Conservation (phyloP, 2,797 vertebrate species). For the Ptychadena robeensis region DNA sequence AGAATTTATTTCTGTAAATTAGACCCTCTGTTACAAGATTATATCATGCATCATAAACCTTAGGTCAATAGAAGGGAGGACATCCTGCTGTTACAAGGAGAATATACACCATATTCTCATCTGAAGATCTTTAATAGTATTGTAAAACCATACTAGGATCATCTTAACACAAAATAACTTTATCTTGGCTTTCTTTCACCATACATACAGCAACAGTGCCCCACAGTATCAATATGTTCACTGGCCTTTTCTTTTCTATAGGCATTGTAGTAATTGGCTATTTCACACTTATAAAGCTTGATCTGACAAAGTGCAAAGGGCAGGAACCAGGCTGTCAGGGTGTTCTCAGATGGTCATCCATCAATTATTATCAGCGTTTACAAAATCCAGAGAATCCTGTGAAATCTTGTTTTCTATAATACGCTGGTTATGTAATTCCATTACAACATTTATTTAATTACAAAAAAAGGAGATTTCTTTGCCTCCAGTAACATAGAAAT, state of each 20-base stretch:
- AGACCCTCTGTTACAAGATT: constrained; percentile 86
- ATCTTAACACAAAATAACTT: constrained; percentile 85
- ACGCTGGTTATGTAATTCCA: constrained; percentile 70
- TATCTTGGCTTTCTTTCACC: constrained; percentile 81
- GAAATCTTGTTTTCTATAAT: constrained; percentile 80
- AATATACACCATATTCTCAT: constrained; percentile 74
- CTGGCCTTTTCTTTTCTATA: constrained; percentile 91
- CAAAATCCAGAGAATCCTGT: constrained; percentile 78
- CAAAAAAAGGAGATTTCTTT: constrained; percentile 65
- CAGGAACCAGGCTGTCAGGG: constrained; percentile 91
- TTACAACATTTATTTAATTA: constrained; percentile 72
- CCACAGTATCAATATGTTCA: constrained; percentile 92
- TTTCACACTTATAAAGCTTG: constrained; percentile 97
- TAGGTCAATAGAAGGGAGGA: constrained; percentile 89
- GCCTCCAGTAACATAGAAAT: no score
- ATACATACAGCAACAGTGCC: constrained; percentile 74
- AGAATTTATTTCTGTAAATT: constrained; percentile 93
- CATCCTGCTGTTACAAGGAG: constrained; percentile 75
- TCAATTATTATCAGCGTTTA: constrained; percentile 94
- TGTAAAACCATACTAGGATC: constrained; percentile 71
- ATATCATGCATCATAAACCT: constrained; percentile 95
- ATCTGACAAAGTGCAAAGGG: constrained; percentile 93
- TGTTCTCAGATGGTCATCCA: constrained; percentile 82
- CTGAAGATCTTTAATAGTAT: constrained; percentile 72
- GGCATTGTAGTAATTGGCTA: constrained; percentile 93